phyloP scores from a whole-genome alignment of 2,113 vertebrate genomes.

The Bettongia penicillata region DNA sequence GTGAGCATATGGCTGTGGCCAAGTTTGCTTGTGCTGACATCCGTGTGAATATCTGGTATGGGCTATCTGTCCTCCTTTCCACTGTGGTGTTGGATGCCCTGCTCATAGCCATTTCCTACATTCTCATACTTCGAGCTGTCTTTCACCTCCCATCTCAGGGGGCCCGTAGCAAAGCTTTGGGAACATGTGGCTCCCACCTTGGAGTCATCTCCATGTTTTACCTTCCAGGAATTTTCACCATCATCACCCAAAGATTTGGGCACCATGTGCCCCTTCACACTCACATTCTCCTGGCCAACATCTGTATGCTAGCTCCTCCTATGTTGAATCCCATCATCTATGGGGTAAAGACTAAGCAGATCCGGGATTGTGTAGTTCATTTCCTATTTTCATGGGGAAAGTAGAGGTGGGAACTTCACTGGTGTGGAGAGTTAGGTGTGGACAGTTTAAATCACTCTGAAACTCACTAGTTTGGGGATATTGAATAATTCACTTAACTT shows the following conservation, averaged over 20 bases:
- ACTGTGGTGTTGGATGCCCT: slow-evolving; percentile 34
- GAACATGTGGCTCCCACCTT: slow-evolving; percentile 38
- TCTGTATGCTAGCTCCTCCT: slow-evolving; percentile 50
- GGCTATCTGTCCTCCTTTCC: slow-evolving; percentile 25
- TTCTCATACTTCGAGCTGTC: slow-evolving; percentile 34
- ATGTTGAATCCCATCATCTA: slow-evolving; percentile 54
- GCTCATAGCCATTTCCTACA: slow-evolving; percentile 45
- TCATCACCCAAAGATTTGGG: slow-evolving; percentile 45
- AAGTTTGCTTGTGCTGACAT: slow-evolving; percentile 56
- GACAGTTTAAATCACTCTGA: not conserved
- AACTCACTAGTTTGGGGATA: not conserved
- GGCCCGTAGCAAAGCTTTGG: slow-evolving; percentile 44
- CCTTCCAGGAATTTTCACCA: slow-evolving; percentile 41
- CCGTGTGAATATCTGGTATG: slow-evolving; percentile 26
- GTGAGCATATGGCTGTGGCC: slow-evolving; percentile 60
- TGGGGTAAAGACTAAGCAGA: slow-evolving; percentile 44
- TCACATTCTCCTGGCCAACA: slow-evolving; percentile 50
- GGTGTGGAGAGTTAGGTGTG: not conserved
- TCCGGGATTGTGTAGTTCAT: slow-evolving; percentile 9
- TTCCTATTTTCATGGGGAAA: slow-evolving; percentile 22
- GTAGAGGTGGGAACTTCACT: not conserved
- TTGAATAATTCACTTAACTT: not conserved
- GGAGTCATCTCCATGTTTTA: slow-evolving; percentile 62
- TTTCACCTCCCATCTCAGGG: slow-evolving; percentile 24
- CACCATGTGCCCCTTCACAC: slow-evolving; percentile 28